Evolutionary conservation across 2,113 vertebrate species (phyloP), one percentile per base, ranked within the genome.

Genomic region (Microcebus lehilahytsara): DNA sequence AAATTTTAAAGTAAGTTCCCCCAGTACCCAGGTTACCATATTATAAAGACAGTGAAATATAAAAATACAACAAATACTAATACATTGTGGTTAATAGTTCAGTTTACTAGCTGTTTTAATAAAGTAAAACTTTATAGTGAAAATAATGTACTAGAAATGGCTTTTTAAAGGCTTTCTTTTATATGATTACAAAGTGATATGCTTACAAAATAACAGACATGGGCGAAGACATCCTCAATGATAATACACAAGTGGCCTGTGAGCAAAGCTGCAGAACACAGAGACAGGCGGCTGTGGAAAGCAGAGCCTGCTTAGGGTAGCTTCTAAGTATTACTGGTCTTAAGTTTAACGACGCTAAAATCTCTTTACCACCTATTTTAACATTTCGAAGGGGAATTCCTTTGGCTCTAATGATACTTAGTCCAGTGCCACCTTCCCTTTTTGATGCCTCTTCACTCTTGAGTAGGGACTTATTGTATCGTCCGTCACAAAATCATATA

Each of bases 401-500:
- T 96, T 90, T 58, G 92, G 72, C 78, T 56, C 14, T 34, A 89
- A 27, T 4, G 62, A 19, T 56, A 10, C 64, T 99, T 97, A 99
- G 58, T 99, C 99, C 98, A 99, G 99, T 49, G 99, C 98, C 87
- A 99, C 96, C 0, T 99, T 98, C 72, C 99, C 99, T 89, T 99
- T 99, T 60, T 99, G 97, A 67, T 98, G 99, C 96, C 99, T 99
- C 98, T 99, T 99, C 95, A 99, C 97, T 4, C 99, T 99, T 0
- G 99, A 99, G 86, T 99, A 99, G 0, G 99, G 99, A 97, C 99
- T 99, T 83, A 99, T 95, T 4, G 99, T 97, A 5, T 99, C 99
- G 53, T 99, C 99, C 99, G 98, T 99, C 98, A 99, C 99, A 75
- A 99, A 99, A 95, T 99, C 99, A 25, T 99, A 99, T 25, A 99